Conservation (phyloP, 2,797 vertebrate genomes). For the Crocidura indochinensis region DNA sequence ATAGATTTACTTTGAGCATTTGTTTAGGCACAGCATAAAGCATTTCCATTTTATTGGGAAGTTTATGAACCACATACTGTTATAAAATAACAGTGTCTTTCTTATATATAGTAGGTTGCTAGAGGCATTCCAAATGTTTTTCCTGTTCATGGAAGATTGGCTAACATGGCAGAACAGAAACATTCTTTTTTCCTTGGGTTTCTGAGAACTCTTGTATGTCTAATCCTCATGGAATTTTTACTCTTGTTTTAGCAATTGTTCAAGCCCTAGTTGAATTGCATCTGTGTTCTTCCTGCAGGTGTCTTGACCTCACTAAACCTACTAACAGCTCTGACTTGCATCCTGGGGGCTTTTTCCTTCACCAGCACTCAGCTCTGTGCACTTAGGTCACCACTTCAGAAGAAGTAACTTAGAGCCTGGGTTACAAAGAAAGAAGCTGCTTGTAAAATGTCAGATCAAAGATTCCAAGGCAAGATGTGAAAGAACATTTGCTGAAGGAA, state of each 20-base stretch:
- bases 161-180: not conserved
- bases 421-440: slow-evolving; percentile 5
- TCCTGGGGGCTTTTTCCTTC: not conserved
- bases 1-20: slow-evolving; percentile 51
- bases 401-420: not conserved
- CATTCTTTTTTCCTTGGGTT: not conserved
- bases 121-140: slow-evolving; percentile 2
- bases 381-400: not conserved
- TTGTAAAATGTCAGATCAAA: slow-evolving; percentile 18
- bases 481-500: slow-evolving; percentile 2
- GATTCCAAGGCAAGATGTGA: not conserved
- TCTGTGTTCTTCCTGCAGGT: not conserved
- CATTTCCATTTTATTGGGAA: slow-evolving; percentile 40
- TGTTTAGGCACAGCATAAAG: slow-evolving; percentile 21
- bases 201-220: slow-evolving; percentile 21
- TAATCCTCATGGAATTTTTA: not conserved
- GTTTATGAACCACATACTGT: slow-evolving; percentile 21
- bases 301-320: not conserved
- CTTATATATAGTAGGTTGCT: not conserved
- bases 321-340: slow-evolving; percentile 28
- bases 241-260: slow-evolving; percentile 29
- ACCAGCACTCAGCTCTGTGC: not conserved
- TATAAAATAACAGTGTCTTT: slow-evolving; percentile 34
- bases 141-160: not conserved
- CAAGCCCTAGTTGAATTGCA: not conserved